Base-by-base conservation (phyloP, 2,113 vertebrate genomes). In the Uria lomvia region DNA sequence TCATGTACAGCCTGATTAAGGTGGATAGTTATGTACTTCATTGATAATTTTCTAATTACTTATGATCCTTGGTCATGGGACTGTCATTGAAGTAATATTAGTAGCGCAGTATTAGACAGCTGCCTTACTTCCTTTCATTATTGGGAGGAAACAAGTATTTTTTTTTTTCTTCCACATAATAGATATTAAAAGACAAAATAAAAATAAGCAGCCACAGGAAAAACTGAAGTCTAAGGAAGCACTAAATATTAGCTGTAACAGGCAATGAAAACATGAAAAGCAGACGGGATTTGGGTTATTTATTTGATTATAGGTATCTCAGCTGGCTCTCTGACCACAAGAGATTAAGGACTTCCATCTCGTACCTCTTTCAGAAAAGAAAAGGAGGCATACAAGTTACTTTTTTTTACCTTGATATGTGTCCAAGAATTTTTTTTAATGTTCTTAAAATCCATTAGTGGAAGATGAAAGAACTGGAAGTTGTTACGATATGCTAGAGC, bases 391-490 rank as follows among this genome's bases (percentile, higher is more conserved):
- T 90, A 60, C 55, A 85, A 86, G 45, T 91, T 50, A n/a, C 3
- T 1, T 78, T 1, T 79, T 85, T 94, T 92, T 76, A 66, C 92
- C 90, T 97, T 97, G 90, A 95, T 96, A 81, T 45, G 30, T 32
- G 40, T 94, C 94, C 95, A 97, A 85, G 91, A 94, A 73, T 92
- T 53, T 85, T 81, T 86, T 91, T 86, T 29, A 56, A 90, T 85
- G 38, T 91, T 95, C 77, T 91, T 88, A 87, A 95, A 94, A 94
- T 97, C 91, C 81, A 47, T 68, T 81, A 85, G n/a, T 52, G 66
- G 77, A 89, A 94, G 89, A 95, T 97, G 66, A 97, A 96, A 94
- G 94, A 91, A 58, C 15, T 88, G 74, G 80, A 91, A 92, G 84
- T 95, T 86, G 56, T 91, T 92, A 73, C 47, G 66, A 77, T 92